Conservation (phyloP, 92 coral and sea anemone species). For the Umimayanthus kanabou region DNA sequence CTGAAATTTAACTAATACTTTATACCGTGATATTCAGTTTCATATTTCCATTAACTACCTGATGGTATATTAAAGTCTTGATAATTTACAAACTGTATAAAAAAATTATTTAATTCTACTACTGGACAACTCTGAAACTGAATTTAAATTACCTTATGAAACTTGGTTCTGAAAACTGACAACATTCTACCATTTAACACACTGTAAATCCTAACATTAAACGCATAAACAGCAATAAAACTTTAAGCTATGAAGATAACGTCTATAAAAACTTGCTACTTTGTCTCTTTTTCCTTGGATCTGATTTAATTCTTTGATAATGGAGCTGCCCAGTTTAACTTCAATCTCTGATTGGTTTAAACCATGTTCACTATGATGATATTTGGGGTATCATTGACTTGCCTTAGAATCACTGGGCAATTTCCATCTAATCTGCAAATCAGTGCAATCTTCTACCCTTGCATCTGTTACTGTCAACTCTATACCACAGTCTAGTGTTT, state of each 20-base stretch:
- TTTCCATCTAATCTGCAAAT: too few species aligned
- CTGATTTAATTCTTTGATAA: too few species aligned
- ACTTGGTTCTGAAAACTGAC: not conserved
- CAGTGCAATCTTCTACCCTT: not conserved
- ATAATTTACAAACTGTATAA: not conserved
- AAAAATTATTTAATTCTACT: not conserved
- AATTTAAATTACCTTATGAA: not conserved
- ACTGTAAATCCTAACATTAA: not conserved
- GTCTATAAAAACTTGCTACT: not conserved
- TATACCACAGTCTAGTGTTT: not conserved
- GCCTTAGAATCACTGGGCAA: too few species aligned
- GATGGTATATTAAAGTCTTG: too few species aligned
- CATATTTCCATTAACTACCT: too few species aligned
- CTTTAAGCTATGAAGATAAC: not conserved
- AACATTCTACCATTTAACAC: not conserved
- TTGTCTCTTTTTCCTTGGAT: slow-evolving; percentile 19
- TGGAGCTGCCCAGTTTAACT: not conserved
- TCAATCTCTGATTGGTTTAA: not conserved
- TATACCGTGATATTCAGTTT: not conserved
- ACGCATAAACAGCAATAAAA: not conserved
- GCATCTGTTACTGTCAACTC: not conserved
- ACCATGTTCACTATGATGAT: not conserved
- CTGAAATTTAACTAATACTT: not conserved
- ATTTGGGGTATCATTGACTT: too few species aligned
- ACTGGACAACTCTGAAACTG: slow-evolving; percentile 6